Conservation (phyloP, 2,113 vertebrate genomes). For the Nesogale talazaci region DNA sequence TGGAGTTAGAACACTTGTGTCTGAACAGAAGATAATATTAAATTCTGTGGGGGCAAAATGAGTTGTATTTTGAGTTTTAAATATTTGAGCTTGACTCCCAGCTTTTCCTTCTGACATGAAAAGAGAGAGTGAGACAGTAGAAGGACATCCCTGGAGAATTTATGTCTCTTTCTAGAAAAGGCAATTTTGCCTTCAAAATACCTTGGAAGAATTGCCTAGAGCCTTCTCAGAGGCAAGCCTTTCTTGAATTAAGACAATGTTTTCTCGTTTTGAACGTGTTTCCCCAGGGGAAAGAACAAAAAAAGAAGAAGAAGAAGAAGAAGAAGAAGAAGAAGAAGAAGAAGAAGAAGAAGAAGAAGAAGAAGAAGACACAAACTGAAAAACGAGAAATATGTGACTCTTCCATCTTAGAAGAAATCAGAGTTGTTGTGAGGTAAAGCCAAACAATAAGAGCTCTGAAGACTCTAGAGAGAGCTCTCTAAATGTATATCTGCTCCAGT, state of each 20-base stretch:
- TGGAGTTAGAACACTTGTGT: neutral
- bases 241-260: neutral
- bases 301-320: neutral
- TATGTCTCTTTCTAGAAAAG: neutral
- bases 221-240: neutral
- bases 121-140: neutral
- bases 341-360: neutral
- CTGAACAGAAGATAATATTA: neutral
- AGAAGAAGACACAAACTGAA: neutral
- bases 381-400: neutral
- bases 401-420: constrained; percentile 4
- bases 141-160: neutral
- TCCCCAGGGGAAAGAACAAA: neutral
- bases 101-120: constrained; percentile 6
- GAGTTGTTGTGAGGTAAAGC: neutral
- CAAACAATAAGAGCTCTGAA: neutral
- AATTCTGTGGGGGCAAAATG: neutral
- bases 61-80: neutral
- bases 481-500: neutral
- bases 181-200: constrained; percentile 20
- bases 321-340: neutral
- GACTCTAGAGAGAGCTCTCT: too few species aligned
- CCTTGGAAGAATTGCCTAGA: constrained; percentile 8
- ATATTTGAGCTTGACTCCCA: constrained; percentile 8
- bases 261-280: constrained; percentile 5